These are phyloP conservation scores for Limnephilus rhombicus DNA, from an alignment of 2,888 invertebrate species.

Conservation along the genomic window DNA sequence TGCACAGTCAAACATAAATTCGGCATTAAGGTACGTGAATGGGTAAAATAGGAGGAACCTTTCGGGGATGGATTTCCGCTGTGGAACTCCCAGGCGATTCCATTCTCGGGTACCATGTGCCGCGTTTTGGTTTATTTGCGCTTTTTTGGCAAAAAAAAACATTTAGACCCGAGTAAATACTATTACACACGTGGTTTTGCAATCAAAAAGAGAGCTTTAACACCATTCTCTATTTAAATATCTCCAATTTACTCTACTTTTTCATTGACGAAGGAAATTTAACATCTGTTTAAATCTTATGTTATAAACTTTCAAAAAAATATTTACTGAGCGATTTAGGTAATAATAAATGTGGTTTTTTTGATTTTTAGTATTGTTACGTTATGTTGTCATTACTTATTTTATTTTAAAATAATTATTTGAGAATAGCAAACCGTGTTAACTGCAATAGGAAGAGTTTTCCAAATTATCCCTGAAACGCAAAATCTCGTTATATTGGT, in stretches of 20 bases:
- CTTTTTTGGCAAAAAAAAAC: background rate
- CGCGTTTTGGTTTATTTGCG: background rate
- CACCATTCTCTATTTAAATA: background rate
- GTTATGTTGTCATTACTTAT: too few species aligned
- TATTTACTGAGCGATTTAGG: too few species aligned
- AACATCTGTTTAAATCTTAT: too few species aligned
- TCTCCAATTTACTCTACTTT: background rate
- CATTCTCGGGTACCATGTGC: background rate
- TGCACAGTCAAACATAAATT: slow-evolving; percentile 10
- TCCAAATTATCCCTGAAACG: too few species aligned
- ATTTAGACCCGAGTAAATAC: background rate
- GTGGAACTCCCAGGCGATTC: slow-evolving; percentile 7
- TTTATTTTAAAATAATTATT: too few species aligned
- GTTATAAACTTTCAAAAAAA: too few species aligned
- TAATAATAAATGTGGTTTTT: too few species aligned
- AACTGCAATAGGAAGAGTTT: too few species aligned
- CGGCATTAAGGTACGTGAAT: slow-evolving; percentile 17
- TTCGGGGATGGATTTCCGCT: background rate
- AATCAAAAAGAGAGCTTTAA: background rate
- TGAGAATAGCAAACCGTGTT: too few species aligned
- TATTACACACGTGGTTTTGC: background rate
- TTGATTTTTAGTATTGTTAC: too few species aligned
- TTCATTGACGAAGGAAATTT: background rate
- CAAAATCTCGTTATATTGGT: too few species aligned
- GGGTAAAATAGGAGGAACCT: background rate